Base-by-base conservation (phyloP, 2,113 vertebrate species). In the Hydropotes inermis region DNA sequence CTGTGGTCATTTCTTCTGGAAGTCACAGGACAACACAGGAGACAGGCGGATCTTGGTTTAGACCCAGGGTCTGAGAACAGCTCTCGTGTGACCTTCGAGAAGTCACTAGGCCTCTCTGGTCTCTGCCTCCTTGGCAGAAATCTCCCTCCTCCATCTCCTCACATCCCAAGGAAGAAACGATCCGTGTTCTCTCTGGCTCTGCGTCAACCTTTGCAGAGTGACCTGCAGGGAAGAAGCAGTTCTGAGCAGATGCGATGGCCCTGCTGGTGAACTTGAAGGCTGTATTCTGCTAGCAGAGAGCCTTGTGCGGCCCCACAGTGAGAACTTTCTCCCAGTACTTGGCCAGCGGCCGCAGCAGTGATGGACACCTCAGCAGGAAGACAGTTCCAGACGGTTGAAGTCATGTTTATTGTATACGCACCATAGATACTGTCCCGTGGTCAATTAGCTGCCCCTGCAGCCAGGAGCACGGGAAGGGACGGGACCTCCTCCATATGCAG, bases 121-220 rank as follows among this genome's bases (percentile, higher is more conserved):
- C 33, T 21, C 28, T 11, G 33, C 14, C 30, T 92, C 55, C 74
- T 52, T 27, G 3, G 0, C 23, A 1, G 82, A 60, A 17, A 5
- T 6, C 82, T 25, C 7, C 28, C 45, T 61, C 17, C 9, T 45
- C 57, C 0, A 1, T 13, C 60, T 16, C 7, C 50, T 61, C 7
- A 3, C 10, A 23, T 2, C 1, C 0, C 0, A 36, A 54, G 45
- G 21, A 55, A 11, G 79, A 47, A 52, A 0, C 0, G 3, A 43
- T 47, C 25, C 1, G 0, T 1, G 11, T 6, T 50, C 52, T 5
- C 54, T 5, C 39, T 3, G 7, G 50, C 13, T 13, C 52, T 7
- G 2, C 0, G 0, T 2, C 6, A 4, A 50, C 7, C 30, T 33
- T 8, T 0, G 27, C 0, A 5, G 1, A 2, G 54, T 0, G 33